These are phyloP conservation scores for Panurus biarmicus DNA, from an alignment of 2,113 vertebrate genomes.

Conservation along the genomic window DNA sequence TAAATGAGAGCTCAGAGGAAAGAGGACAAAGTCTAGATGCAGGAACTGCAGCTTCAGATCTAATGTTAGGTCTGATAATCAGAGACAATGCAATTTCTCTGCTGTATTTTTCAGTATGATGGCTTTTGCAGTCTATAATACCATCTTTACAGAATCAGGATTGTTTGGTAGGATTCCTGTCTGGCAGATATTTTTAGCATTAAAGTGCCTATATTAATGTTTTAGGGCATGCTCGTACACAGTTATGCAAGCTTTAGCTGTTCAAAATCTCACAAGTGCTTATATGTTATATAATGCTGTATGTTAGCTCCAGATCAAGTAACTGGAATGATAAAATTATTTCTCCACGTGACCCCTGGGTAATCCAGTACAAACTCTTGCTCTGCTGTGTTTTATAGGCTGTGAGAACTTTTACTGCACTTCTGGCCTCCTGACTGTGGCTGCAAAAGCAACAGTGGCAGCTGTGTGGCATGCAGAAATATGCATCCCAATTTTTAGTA, in stretches of 20 bases:
- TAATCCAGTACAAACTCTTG: background rate
- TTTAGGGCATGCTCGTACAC: background rate
- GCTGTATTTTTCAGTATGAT: background rate
- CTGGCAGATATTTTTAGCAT: background rate
- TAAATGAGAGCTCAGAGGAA: background rate
- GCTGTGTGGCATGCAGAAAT: background rate
- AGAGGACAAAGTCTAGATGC: background rate
- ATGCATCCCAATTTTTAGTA: background rate
- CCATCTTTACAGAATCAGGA: background rate
- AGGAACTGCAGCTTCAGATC: background rate
- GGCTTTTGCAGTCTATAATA: background rate
- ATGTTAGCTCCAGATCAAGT: background rate
- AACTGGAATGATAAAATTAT: background rate
- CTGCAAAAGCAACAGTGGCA: background rate
- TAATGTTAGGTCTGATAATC: background rate
- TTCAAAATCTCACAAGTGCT: background rate
- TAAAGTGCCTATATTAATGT: background rate
- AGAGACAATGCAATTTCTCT: background rate
- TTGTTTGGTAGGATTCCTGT: background rate
- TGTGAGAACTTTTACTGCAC: background rate
- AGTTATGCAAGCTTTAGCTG: background rate
- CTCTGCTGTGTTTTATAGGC: background rate
- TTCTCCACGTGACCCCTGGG: fast-evolving
- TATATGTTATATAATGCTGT: background rate
- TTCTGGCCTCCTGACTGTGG: background rate